Conservation (phyloP, 2,888 invertebrate genomes). For the Eilema depressum region DNA sequence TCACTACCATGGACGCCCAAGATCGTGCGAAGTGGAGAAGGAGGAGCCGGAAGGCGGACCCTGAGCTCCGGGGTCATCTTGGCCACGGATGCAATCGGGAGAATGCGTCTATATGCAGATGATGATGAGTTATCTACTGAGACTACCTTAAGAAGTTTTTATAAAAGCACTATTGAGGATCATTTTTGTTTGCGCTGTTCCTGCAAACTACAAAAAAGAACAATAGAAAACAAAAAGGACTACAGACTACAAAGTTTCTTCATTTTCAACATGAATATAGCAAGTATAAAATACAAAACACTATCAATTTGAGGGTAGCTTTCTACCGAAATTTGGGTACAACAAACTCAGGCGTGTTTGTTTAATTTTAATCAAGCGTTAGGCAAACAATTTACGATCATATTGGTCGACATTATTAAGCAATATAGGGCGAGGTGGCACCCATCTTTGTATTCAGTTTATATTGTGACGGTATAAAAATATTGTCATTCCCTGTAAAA, state of each 20-base stretch:
- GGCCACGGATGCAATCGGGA: too few species aligned
- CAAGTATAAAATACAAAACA: background rate
- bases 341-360: constrained; percentile 37
- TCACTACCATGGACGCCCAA: too few species aligned
- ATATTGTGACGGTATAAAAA: constrained; percentile 47
- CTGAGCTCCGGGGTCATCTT: too few species aligned
- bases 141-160: background rate
- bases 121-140: background rate
- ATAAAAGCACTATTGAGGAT: background rate
- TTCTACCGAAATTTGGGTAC: constrained; percentile 24
- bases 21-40: too few species aligned
- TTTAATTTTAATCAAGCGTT: constrained; percentile 35
- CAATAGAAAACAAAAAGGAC: background rate
- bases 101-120: too few species aligned
- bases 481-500: constrained; percentile 57
- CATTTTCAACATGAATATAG: background rate
- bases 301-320: constrained; percentile 19
- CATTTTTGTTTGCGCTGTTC: background rate
- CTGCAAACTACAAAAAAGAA: too few species aligned
- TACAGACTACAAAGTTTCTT: background rate
- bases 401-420: constrained; percentile 24
- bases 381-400: constrained; percentile 24
- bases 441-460: constrained; percentile 36
- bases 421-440: constrained; percentile 17
- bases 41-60: too few species aligned